Conservation (phyloP, 2,888 invertebrate genomes). For the Ennomos fuscantarius region DNA sequence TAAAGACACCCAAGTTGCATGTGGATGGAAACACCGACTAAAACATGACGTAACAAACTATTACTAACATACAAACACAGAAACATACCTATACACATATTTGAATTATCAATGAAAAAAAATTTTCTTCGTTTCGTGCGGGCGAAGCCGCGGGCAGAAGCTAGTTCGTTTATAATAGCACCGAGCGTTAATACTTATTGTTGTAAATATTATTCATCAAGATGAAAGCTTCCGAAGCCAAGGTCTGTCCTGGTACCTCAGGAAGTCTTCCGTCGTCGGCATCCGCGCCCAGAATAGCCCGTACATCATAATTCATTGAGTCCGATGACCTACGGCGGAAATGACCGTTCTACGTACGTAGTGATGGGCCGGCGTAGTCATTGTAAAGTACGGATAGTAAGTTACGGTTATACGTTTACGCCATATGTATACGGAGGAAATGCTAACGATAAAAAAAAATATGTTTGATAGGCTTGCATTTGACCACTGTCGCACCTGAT, state of each 20-base stretch:
- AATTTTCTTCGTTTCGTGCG: no score
- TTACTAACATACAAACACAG: no score
- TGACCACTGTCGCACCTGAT: no score
- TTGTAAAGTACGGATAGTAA: slow-evolving; percentile 7
- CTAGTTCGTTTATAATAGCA: not conserved
- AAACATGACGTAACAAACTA: no score
- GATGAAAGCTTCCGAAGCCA: slow-evolving; percentile 27
- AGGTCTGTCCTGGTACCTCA: slow-evolving; percentile 31
- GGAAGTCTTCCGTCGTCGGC: slow-evolving; percentile 53
- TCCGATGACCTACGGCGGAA: slow-evolving; percentile 50
- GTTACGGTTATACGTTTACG: slow-evolving; percentile 1
- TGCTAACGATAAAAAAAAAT: no score
- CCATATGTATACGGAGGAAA: not conserved
- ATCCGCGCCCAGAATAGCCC: slow-evolving; percentile 57
- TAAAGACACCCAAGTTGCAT: no score
- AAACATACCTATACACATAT: no score
- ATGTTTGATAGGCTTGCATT: no score
- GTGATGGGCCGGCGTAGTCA: slow-evolving; percentile 29
- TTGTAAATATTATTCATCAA: slow-evolving; percentile 13
- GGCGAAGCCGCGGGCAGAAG: no score
- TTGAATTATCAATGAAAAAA: no score
- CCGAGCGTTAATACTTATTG: slow-evolving; percentile 2
- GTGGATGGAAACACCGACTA: no score
- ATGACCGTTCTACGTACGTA: slow-evolving; percentile 43
- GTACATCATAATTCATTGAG: slow-evolving; percentile 56